A percentile compares a stretch with the other conserved stretches of the same genome.
Conservation (phyloP, 2,888 invertebrate species). For the Rhamphomyia laevipes region DNA sequence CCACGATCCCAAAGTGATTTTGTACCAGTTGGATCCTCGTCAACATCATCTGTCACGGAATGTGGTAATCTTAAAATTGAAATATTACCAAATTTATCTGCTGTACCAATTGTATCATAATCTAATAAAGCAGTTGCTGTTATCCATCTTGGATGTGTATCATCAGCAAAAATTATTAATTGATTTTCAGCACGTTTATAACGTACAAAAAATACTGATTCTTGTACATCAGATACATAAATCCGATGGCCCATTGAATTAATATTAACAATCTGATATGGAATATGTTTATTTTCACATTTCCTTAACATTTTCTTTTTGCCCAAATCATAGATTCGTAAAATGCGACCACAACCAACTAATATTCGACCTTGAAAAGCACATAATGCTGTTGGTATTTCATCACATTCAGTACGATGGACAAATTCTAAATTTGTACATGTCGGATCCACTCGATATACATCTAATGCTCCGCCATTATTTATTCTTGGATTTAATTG, state of each 20-base stretch:
- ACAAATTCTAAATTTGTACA: constrained; percentile 81
- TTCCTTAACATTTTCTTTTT: constrained; percentile 92
- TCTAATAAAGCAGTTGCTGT: constrained; percentile 86
- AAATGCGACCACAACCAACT: constrained; percentile 83
- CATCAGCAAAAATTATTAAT: constrained; percentile 95
- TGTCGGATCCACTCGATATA: constrained; percentile 58
- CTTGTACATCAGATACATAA: constrained; percentile 91
- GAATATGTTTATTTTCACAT: constrained; percentile 96
- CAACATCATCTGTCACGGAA: constrained; percentile 92
- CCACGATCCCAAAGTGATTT: constrained; percentile 95
- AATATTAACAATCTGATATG: constrained; percentile 86
- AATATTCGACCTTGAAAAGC: constrained; percentile 84
- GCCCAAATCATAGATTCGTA: constrained; percentile 92
- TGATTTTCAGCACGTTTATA: constrained; percentile 95
- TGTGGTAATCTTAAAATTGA: constrained; percentile 80
- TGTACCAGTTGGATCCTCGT: constrained; percentile 98
- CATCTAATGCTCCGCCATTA: constrained; percentile 72
- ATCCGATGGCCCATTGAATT: constrained; percentile 90
- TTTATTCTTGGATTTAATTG: constrained; percentile 78
- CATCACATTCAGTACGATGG: constrained; percentile 89
- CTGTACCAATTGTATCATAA: constrained; percentile 90
- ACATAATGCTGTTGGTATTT: constrained; percentile 80
- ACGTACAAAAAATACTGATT: constrained; percentile 90
- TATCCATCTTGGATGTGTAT: constrained; percentile 94
- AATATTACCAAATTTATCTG: constrained; percentile 97